These are phyloP conservation scores for Cistogaster globosa DNA, from an alignment of 2,888 invertebrate genomes.

Conservation along the genomic window DNA sequence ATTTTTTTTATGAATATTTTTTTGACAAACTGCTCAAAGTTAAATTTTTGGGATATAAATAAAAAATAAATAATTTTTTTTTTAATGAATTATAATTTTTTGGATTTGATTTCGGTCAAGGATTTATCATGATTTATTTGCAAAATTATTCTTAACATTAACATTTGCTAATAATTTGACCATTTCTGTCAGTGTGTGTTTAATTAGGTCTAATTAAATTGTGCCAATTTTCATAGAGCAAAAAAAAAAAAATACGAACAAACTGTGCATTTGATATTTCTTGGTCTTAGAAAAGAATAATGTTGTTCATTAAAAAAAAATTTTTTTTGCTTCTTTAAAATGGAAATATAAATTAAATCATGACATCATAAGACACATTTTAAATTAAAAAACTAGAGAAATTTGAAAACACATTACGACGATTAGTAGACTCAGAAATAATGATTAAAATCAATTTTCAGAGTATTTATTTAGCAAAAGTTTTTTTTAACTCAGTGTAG, in stretches of 20 bases:
- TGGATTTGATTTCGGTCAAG: no score
- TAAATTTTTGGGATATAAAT: no score
- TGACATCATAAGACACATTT: conserved; percentile 35
- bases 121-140: neutral
- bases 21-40: no score
- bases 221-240: conserved; percentile 33
- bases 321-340: neutral
- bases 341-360: conserved; percentile 16
- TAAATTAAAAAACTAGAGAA: neutral
- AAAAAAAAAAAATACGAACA: neutral
- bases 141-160: neutral
- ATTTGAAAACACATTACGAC: no score
- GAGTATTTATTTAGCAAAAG: no score
- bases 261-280: neutral
- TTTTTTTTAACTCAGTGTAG: neutral
- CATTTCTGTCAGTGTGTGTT: neutral
- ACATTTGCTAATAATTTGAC: neutral
- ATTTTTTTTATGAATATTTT: no score
- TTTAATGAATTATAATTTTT: no score
- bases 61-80: no score
- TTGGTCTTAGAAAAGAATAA: neutral
- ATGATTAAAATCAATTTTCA: no score
- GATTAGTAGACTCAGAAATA: no score
- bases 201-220: conserved; percentile 38
- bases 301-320: neutral